phyloP scores from a whole-genome alignment of 2,888 invertebrate species.

The Epiblema foenella region DNA sequence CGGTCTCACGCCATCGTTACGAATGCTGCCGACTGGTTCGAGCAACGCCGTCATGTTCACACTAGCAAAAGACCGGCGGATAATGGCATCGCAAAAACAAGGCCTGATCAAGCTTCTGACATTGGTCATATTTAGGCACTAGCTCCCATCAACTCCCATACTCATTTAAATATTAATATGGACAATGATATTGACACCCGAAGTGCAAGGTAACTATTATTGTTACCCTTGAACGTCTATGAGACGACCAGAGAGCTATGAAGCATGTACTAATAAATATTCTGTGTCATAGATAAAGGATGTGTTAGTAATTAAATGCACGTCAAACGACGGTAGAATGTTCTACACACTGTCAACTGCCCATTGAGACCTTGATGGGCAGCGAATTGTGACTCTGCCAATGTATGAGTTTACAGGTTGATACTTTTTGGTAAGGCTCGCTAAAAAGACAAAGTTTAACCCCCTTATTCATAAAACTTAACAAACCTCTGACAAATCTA shows the following conservation, averaged over 20 bases:
- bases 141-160: not conserved
- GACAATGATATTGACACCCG: constrained; percentile 5
- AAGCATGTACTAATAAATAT: not conserved
- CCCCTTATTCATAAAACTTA: too few species aligned
- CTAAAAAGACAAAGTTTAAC: too few species aligned
- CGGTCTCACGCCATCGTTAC: too few species aligned
- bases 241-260: not conserved
- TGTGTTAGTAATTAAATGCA: constrained; percentile 48
- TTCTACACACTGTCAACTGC: constrained; percentile 60
- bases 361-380: constrained; percentile 49
- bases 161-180: not conserved
- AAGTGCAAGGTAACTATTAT: constrained; percentile 66
- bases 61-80: too few species aligned
- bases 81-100: too few species aligned
- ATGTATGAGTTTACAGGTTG: constrained; percentile 38
- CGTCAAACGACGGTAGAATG: constrained; percentile 54
- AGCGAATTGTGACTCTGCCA: constrained; percentile 41
- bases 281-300: constrained; percentile 52
- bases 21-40: too few species aligned
- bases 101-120: not conserved
- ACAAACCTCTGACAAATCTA: too few species aligned
- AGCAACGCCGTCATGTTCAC: too few species aligned
- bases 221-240: constrained; percentile 57
- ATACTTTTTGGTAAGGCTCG: not conserved
- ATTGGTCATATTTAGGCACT: not conserved